phyloP scores from a whole-genome alignment of 64 coral and sea anemone species.

The Porites australiensis region DNA sequence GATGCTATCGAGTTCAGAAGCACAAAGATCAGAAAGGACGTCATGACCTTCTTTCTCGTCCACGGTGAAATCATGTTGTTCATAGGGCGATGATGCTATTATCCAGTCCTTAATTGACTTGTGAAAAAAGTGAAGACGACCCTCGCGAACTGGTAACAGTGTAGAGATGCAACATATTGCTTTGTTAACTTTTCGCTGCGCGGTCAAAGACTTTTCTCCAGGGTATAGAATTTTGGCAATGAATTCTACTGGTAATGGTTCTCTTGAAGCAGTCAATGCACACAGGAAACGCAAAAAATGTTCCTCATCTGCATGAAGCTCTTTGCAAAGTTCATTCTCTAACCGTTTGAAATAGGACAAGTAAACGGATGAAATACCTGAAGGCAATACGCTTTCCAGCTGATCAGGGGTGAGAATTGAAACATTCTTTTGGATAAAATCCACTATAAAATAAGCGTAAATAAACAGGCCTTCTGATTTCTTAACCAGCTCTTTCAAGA shows the following conservation, averaged over 20 bases:
- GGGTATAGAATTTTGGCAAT: neutral
- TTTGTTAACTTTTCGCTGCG: neutral
- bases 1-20: neutral
- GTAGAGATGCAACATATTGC: neutral
- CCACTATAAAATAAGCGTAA: conserved; percentile 9
- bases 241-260: conserved; percentile 25
- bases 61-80: conserved; percentile 28
- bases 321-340: neutral
- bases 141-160: conserved; percentile 18
- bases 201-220: neutral
- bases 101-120: conserved; percentile 61
- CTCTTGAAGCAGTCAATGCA: conserved; percentile 5
- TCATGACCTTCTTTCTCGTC: conserved; percentile 33
- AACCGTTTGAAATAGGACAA: conserved; percentile 30
- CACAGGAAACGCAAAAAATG: conserved; percentile 27
- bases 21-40: conserved; percentile 25
- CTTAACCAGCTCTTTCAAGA: neutral
- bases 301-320: conserved; percentile 5
- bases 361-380: conserved; percentile 15
- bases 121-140: conserved; percentile 37
- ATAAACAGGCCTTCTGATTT: conserved; percentile 28
- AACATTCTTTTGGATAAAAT: conserved; percentile 3
- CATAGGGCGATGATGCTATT: neutral
- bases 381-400: neutral
- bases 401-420: neutral